Evolutionary conservation across 2,113 vertebrate species (phyloP).

Genomic region (Progne subis): DNA sequence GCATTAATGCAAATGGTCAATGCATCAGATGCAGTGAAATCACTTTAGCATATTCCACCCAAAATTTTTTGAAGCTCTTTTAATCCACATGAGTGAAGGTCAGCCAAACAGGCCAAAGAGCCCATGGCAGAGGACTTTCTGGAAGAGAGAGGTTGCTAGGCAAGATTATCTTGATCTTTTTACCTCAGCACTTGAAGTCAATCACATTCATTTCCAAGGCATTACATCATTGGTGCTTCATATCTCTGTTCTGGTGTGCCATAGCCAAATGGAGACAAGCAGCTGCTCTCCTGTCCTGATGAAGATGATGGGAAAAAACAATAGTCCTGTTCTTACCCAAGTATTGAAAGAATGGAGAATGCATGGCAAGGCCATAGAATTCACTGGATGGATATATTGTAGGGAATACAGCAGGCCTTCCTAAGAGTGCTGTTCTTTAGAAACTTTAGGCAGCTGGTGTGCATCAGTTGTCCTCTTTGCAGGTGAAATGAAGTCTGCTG

Average conservation of each 20-base stretch:
- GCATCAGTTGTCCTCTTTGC: not conserved
- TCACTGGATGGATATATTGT: not conserved
- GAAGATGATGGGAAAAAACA: not conserved
- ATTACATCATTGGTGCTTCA: not conserved
- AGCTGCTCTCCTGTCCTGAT: not conserved
- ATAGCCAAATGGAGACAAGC: not conserved
- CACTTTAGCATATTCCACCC: not conserved
- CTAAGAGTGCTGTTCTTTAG: not conserved
- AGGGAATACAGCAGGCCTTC: not conserved
- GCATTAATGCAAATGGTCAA: not conserved
- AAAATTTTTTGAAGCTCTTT: not conserved
- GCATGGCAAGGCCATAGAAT: rapidly evolving
- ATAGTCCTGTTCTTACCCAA: not conserved
- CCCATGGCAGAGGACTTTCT: not conserved
- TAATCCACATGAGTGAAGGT: not conserved
- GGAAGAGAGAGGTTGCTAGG: not conserved
- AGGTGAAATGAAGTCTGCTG: not conserved
- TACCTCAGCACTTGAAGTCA: not conserved
- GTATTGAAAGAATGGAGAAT: not conserved
- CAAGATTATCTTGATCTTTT: not conserved
- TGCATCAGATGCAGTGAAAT: not conserved
- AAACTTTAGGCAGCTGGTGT: not conserved
- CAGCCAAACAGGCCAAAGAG: not conserved
- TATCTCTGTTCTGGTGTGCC: not conserved
- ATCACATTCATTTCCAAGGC: not conserved